Evolutionary conservation across 2,797 vertebrate genomes (phyloP).

Genomic region (Meda fulgida): DNA sequence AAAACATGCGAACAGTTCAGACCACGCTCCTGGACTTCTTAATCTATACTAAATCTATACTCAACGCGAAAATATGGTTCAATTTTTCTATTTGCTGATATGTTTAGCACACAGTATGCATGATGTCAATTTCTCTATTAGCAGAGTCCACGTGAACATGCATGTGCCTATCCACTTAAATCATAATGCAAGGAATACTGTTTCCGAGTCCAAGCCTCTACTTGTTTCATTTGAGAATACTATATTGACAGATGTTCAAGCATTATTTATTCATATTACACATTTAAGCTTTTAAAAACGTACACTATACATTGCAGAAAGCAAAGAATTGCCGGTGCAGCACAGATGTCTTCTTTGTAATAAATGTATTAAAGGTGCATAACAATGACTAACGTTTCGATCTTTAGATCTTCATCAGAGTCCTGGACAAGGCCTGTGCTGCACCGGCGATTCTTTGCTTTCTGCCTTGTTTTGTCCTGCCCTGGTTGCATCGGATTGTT

Average conservation of each 20-base stretch:
- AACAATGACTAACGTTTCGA: too few species aligned
- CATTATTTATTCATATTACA: not conserved
- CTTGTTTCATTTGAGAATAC: too few species aligned
- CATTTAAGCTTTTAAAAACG: not conserved
- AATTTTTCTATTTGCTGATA: not conserved
- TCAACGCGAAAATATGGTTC: not conserved
- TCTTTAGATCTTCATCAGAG: too few species aligned
- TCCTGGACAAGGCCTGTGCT: too few species aligned
- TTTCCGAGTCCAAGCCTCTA: too few species aligned
- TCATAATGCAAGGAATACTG: not conserved
- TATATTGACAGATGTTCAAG: not conserved
- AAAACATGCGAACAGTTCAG: not conserved
- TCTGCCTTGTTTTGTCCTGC: too few species aligned
- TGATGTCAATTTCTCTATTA: not conserved
- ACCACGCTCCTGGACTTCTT: not conserved
- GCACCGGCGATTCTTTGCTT: too few species aligned
- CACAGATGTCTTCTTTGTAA: too few species aligned
- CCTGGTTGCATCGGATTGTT: too few species aligned
- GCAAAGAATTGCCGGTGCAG: too few species aligned
- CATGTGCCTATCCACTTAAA: not conserved
- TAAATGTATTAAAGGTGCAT: too few species aligned
- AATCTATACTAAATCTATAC: not conserved
- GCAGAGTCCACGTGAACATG: not conserved
- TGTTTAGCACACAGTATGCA: not conserved
- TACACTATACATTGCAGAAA: not conserved